phyloP scores from a whole-genome alignment of 2,113 vertebrate genomes.

The Podilymbus podiceps region DNA sequence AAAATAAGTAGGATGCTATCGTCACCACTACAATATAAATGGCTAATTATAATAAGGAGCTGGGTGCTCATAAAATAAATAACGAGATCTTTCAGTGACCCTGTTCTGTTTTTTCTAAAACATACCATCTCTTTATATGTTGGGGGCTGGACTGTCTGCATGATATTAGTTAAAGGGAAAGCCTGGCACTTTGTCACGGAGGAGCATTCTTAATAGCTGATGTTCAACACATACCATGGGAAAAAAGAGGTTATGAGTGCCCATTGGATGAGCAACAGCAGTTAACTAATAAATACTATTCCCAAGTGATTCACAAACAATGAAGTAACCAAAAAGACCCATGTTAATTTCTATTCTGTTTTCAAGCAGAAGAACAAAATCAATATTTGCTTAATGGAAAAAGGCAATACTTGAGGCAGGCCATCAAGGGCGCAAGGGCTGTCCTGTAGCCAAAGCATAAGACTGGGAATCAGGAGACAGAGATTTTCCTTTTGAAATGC shows the following conservation, averaged over 20 bases:
- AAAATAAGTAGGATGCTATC: not conserved
- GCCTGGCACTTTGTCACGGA: not conserved
- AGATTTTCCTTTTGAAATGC: not conserved
- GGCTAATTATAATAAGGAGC: not conserved
- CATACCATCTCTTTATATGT: not conserved
- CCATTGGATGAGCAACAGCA: conserved; percentile 40
- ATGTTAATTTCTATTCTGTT: conserved; percentile 50
- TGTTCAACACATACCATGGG: not conserved
- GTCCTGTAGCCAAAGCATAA: not conserved
- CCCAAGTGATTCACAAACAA: conserved; percentile 22
- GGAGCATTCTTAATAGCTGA: not conserved
- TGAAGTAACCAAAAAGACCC: conserved; percentile 32
- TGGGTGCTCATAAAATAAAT: not conserved
- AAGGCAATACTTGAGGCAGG: conserved; percentile 30
- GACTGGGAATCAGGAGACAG: not conserved
- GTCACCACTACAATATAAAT: not conserved
- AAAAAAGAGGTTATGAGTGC: conserved; percentile 34
- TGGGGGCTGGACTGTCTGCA: not conserved
- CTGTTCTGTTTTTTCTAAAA: not conserved
- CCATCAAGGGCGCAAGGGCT: not conserved
- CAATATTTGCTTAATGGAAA: conserved; percentile 72
- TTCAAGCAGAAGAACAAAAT: conserved; percentile 50
- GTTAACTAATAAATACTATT: conserved; percentile 18
- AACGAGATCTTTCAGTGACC: not conserved
- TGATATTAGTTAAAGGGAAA: conserved; percentile 20